Percentiles rank a stretch among this genome's conserved stretches.
Evolutionary conservation across 2,888 invertebrate genomes (phyloP).

Genomic region (Nomada ruficornis): DNA sequence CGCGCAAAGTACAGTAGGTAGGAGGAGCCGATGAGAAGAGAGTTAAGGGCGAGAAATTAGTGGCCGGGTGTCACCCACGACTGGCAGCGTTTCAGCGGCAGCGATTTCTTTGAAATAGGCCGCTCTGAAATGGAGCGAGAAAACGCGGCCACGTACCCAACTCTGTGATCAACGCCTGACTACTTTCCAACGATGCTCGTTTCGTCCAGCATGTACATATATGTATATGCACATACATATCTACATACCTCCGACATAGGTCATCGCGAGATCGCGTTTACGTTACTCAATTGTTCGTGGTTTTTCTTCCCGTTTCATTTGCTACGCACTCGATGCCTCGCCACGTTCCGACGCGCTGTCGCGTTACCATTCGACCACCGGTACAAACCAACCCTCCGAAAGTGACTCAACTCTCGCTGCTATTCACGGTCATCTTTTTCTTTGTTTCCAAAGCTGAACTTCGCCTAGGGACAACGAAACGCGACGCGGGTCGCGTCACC

Average conservation of each 20-base stretch:
- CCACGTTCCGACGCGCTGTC: no score
- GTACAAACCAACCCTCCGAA: no score
- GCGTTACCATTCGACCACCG: no score
- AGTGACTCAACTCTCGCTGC: conserved; percentile 22
- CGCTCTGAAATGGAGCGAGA: conserved; percentile 4
- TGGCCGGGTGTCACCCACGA: conserved; percentile 29
- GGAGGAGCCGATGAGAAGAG: conserved; percentile 48
- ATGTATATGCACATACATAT: no score
- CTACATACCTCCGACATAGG: no score
- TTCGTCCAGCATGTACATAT: no score
- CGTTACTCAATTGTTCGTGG: no score
- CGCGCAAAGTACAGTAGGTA: conserved; percentile 37
- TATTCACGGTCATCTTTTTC: conserved; percentile 17
- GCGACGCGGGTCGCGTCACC: conserved; percentile 12
- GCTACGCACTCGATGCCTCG: no score
- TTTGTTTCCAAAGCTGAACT: background rate
- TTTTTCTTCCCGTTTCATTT: no score
- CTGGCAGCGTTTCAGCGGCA: conserved; percentile 37
- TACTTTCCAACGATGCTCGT: background rate
- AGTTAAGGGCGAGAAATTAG: conserved; percentile 57
- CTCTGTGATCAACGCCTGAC: background rate
- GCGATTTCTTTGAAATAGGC: conserved; percentile 24
- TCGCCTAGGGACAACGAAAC: conserved; percentile 26
- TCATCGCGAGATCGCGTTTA: no score
- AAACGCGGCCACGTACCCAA: background rate